phyloP scores from a whole-genome alignment of 37 sponge, comb jelly and placozoan species.

The Aplysina aerophoba region DNA sequence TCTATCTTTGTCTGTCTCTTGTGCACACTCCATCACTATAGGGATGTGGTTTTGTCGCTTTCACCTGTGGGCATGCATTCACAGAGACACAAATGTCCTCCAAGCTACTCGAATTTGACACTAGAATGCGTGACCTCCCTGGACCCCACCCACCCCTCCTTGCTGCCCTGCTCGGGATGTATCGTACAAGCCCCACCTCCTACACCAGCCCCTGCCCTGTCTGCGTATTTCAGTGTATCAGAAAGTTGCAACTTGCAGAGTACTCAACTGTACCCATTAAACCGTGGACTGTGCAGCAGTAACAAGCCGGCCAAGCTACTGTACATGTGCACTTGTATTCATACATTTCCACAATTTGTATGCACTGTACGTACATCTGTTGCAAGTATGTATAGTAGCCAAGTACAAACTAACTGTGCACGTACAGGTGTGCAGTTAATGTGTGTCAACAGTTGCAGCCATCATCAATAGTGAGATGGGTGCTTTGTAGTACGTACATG shows the following conservation, averaged over 20 bases:
- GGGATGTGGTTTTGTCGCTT: conserved; percentile 41
- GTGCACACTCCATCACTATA: neutral
- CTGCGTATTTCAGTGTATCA: conserved; percentile 67
- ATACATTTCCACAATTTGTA: too few species aligned
- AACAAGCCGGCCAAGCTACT: too few species aligned
- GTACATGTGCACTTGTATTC: too few species aligned
- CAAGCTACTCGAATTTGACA: conserved; percentile 56
- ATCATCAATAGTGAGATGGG: too few species aligned
- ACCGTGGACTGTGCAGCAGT: conserved; percentile 52
- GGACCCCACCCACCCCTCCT: conserved; percentile 35
- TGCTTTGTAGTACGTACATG: too few species aligned
- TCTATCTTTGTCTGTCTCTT: neutral
- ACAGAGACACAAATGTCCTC: conserved; percentile 44
- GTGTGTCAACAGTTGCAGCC: too few species aligned
- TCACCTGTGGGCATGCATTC: conserved; percentile 73
- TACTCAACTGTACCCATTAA: conserved; percentile 54
- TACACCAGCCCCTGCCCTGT: conserved; percentile 61
- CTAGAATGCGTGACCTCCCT: conserved; percentile 50
- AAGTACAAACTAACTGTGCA: too few species aligned
- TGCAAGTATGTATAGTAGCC: too few species aligned
- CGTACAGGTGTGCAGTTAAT: too few species aligned
- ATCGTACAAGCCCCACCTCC: conserved; percentile 20
- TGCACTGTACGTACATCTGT: too few species aligned
- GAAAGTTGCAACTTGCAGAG: conserved; percentile 58
- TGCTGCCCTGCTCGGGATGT: conserved; percentile 31